Evolutionary conservation across 2,797 vertebrate genomes (phyloP), one percentile per base, ranked within the genome.

Genomic region (Esox lucius): DNA sequence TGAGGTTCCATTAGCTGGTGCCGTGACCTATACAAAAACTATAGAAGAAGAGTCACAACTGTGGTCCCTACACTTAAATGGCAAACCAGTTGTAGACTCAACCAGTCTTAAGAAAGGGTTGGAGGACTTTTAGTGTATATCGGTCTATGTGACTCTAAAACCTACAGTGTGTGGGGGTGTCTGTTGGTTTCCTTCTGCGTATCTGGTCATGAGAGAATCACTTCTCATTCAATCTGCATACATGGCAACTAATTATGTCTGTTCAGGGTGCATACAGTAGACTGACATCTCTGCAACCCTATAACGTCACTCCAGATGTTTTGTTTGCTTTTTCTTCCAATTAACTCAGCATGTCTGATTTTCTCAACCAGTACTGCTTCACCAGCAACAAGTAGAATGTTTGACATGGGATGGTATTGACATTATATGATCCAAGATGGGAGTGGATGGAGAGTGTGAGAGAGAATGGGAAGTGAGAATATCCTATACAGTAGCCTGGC

Each of bases 161-260:
- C 33, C 66, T n/a, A 39, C 16, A 11, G 9, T 35, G 61, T 48
- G 68, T 49, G 68, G 81, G 75, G 75, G 3, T 72, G 22, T 72
- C n/a, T 17, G 5, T 77, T 17, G 65, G 46, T 80, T 74, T 68
- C 65, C 35, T 1, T 42, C 33, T 22, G n/a, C 19, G 4, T 68
- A 8, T 3, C 5, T n/a, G 19, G 35, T 71, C 70, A 56, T 82
- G 79, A 77, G 88, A 80, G 80, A 77, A 79, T 83, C 68, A 42
- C 46, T 74, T 85, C 80, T 81, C n/a, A 24, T 61, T 46, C 42
- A 24, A 61, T 24, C 3, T 61, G 83, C 78, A 85, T 80, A 78
- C 84, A 85, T 70, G 80, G 85, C 82, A 87, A 86, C 84, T 86
- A 83, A 87, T 75, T 72, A 71, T 9, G 73, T 87, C 77, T 81